phyloP scores from a whole-genome alignment of 2,888 invertebrate genomes.

The Erynnis tages region DNA sequence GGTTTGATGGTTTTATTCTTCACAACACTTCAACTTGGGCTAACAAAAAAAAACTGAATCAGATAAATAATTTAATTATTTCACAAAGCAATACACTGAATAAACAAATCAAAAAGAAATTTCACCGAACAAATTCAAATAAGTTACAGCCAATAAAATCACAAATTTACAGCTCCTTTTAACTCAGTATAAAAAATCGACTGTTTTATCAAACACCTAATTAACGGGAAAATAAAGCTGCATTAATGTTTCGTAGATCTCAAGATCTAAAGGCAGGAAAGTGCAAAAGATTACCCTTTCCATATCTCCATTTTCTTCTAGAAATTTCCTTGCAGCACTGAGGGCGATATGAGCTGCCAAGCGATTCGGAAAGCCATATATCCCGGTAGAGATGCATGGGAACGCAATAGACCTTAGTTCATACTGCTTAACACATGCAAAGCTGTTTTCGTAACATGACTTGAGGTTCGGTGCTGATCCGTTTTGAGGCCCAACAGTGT shows the following conservation, averaged over 20 bases:
- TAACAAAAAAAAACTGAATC: too few relatives aligned
- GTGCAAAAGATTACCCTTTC: constrained; percentile 91
- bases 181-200: background rate
- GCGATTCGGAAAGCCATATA: constrained; percentile 92
- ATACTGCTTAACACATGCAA: constrained; percentile 80
- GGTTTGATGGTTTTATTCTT: too few relatives aligned
- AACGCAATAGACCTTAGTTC: constrained; percentile 87
- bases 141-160: background rate
- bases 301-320: constrained; percentile 78
- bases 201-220: too few relatives aligned
- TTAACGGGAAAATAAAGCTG: constrained; percentile 85
- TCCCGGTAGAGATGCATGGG: constrained; percentile 95
- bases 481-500: constrained; percentile 93
- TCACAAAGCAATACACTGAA: too few relatives aligned
- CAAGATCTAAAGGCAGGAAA: constrained; percentile 86
- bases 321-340: constrained; percentile 83
- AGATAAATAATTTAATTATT: too few relatives aligned
- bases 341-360: constrained; percentile 89
- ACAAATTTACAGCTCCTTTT: too few relatives aligned
- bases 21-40: too few relatives aligned
- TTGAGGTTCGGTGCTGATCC: constrained; percentile 83
- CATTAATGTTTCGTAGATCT: constrained; percentile 86
- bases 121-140: background rate
- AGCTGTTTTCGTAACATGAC: constrained; percentile 86
- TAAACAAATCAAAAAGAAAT: background rate